These are phyloP conservation scores for Rhopalosiphum maidis DNA, from an alignment of 1,140 invertebrate species.

Conservation along the genomic window DNA sequence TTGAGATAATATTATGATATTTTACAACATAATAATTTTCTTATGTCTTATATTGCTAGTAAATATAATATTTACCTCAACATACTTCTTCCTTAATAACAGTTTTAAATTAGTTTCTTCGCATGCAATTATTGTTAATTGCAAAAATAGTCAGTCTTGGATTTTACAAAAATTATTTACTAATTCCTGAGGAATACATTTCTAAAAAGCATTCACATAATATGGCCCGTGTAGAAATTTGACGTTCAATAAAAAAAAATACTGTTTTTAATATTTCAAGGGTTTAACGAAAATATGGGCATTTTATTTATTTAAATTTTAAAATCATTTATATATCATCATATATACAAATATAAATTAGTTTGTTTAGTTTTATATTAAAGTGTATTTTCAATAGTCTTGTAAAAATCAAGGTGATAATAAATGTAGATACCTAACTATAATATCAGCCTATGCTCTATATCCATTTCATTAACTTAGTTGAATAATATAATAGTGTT, in stretches of 20 bases:
- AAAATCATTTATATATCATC: background rate
- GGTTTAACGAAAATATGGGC: background rate
- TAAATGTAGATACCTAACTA: background rate
- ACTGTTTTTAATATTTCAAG: background rate
- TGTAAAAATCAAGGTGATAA: background rate
- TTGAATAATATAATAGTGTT: background rate
- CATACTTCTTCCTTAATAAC: background rate
- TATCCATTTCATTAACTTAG: background rate
- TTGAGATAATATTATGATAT: background rate
- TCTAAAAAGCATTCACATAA: background rate
- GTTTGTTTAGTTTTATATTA: background rate
- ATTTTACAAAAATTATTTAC: background rate
- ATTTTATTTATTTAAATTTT: background rate
- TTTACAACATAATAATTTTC: background rate
- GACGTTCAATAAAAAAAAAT: background rate
- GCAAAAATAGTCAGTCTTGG: background rate
- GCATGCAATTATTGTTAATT: background rate
- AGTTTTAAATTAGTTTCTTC: background rate
- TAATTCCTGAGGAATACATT: background rate
- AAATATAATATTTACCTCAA: background rate
- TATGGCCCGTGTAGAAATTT: background rate
- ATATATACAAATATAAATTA: background rate
- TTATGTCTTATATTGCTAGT: background rate
- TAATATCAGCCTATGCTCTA: background rate
- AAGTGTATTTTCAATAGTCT: background rate